Percentiles rank a stretch among this genome's conserved stretches.
These are phyloP conservation scores for Phymatocera aterrima DNA, from an alignment of 2,888 invertebrate genomes.

Conservation along the genomic window DNA sequence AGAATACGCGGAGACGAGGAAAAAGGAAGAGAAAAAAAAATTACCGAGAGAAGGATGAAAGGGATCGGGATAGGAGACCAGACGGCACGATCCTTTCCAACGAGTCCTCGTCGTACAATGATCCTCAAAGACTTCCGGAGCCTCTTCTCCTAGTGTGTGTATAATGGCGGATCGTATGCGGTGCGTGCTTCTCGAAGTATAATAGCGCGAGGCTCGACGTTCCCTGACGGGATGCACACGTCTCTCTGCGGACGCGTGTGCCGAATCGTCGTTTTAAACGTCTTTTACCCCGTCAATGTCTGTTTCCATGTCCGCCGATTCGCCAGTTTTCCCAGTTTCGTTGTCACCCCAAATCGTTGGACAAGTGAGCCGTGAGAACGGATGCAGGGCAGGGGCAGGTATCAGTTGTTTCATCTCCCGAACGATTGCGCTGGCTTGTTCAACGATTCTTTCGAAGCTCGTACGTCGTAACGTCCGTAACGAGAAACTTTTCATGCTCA, in stretches of 20 bases:
- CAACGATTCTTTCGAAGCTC: constrained; percentile 7
- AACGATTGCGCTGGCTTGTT: background rate
- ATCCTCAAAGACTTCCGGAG: constrained; percentile 8
- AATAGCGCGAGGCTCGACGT: background rate
- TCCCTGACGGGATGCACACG: background rate
- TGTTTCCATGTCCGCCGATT: background rate
- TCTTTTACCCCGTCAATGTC: background rate
- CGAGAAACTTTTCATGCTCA: constrained; percentile 37
- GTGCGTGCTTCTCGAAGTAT: background rate
- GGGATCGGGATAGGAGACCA: background rate
- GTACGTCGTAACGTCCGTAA: background rate
- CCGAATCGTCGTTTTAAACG: background rate
- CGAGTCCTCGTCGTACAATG: constrained; percentile 29
- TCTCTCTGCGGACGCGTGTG: no score
- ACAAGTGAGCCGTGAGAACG: constrained; percentile 33
- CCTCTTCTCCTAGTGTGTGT: no score
- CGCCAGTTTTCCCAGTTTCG: no score
- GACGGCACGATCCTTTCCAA: constrained; percentile 16
- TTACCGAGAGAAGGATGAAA: background rate
- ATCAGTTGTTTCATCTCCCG: constrained; percentile 20
- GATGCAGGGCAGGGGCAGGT: no score
- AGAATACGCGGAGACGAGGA: background rate
- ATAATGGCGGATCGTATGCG: background rate
- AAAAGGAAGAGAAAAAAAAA: background rate
- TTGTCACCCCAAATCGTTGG: constrained; percentile 16